Conservation (phyloP, 1,140 invertebrate species). For the Drosophila ercepeae region DNA sequence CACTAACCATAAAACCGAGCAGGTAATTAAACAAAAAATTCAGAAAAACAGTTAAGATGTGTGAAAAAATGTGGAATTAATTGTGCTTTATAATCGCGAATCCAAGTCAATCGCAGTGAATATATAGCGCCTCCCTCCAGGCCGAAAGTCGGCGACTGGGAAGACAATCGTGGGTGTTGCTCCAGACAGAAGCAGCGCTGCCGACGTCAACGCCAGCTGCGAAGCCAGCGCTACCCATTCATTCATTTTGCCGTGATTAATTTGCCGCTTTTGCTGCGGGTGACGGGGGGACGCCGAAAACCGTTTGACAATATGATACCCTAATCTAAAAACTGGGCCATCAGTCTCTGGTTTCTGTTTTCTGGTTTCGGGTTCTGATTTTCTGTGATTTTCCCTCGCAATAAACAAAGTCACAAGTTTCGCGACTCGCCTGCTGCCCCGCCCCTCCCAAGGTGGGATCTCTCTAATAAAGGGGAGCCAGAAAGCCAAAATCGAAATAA, state of each 20-base stretch:
- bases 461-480: conserved; percentile 14
- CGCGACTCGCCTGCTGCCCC: conserved; percentile 19
- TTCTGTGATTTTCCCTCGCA: conserved; percentile 2
- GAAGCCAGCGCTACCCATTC: conserved; percentile 30
- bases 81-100: neutral
- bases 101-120: too few relatives aligned
- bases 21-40: conserved; percentile 39
- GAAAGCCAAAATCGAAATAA: conserved; percentile 4
- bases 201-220: conserved; percentile 18
- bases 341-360: conserved; percentile 26
- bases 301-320: conserved; percentile 30
- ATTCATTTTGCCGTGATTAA: conserved; percentile 52
- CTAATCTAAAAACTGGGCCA: conserved; percentile 40
- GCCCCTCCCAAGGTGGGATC: conserved; percentile 25
- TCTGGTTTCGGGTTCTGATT: conserved; percentile 16
- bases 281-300: neutral
- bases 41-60: conserved; percentile 38
- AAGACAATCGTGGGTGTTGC: conserved; percentile 37
- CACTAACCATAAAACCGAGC: conserved; percentile 6
- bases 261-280: conserved; percentile 11
- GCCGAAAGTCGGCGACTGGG: too few relatives aligned
- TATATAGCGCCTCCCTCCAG: neutral
- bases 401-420: conserved; percentile 21
- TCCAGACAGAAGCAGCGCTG: conserved; percentile 31
- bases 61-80: conserved; percentile 29